A percentile compares a stretch with the other conserved stretches of the same genome.
These are phyloP conservation scores for Tachysurus fulvidraco DNA, from an alignment of 2,113 vertebrate genomes.

Conservation along the genomic window DNA sequence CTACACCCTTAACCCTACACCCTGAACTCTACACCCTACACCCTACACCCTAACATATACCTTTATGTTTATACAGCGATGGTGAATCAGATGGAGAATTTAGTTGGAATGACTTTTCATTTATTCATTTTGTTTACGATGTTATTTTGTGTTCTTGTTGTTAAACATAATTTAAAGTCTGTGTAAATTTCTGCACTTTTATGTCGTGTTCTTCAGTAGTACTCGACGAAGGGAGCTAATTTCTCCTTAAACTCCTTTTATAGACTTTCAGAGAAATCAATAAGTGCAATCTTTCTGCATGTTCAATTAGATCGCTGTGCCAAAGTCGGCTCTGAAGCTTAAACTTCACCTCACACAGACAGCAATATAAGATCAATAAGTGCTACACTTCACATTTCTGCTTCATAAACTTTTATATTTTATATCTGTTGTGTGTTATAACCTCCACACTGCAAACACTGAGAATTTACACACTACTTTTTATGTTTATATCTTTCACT, in stretches of 20 bases:
- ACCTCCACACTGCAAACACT: not conserved
- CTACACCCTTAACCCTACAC: not conserved
- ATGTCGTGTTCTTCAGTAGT: not conserved
- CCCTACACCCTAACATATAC: not conserved
- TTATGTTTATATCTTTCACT: not conserved
- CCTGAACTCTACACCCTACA: not conserved
- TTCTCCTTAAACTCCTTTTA: slow-evolving; percentile 26
- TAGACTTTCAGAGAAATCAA: slow-evolving; percentile 34
- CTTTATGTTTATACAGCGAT: not conserved
- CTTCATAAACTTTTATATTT: slow-evolving; percentile 17
- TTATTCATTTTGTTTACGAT: not conserved
- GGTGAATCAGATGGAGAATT: not conserved
- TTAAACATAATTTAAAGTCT: not conserved
- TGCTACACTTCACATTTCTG: not conserved
- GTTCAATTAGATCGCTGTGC: slow-evolving; percentile 3
- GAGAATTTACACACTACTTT: not conserved
- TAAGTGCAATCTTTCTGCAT: slow-evolving; percentile 31
- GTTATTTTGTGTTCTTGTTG: not conserved
- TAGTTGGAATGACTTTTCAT: not conserved
- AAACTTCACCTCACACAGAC: not conserved
- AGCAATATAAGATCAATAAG: slow-evolving; percentile 2
- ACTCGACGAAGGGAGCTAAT: slow-evolving; percentile 10
- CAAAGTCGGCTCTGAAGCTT: not conserved
- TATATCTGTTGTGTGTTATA: not conserved
- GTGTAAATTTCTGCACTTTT: not conserved